phyloP scores from a whole-genome alignment of 2,113 vertebrate genomes.

The Oryctolagus cuniculus region mOryCun1.1 NC_091433.1:62133501-62134000 shows the following conservation, averaged over 20 bases:
- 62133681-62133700: not conserved
- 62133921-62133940: constrained; percentile 26
- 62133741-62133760: not conserved
- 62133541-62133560: not conserved
- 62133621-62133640: not conserved
- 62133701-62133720: not conserved
- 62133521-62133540: not conserved
- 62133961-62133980: not conserved
- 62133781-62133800: not conserved
- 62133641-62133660: not conserved
- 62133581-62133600: not conserved
- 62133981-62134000: constrained; percentile 21
- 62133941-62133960: not conserved
- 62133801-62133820: constrained; percentile 56
- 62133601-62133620: not conserved
- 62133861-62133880: not conserved
- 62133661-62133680: not conserved
- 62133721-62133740: not conserved
- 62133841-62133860: not conserved
- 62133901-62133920: constrained; percentile 57
- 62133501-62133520: not conserved
- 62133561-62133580: not conserved
- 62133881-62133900: constrained; percentile 45
- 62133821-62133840: not conserved
- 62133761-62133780: constrained; percentile 1